Evolutionary conservation across 2,888 invertebrate genomes (phyloP), one percentile per base, ranked within the genome.

Genomic region (Galerucella nymphaeae): DNA sequence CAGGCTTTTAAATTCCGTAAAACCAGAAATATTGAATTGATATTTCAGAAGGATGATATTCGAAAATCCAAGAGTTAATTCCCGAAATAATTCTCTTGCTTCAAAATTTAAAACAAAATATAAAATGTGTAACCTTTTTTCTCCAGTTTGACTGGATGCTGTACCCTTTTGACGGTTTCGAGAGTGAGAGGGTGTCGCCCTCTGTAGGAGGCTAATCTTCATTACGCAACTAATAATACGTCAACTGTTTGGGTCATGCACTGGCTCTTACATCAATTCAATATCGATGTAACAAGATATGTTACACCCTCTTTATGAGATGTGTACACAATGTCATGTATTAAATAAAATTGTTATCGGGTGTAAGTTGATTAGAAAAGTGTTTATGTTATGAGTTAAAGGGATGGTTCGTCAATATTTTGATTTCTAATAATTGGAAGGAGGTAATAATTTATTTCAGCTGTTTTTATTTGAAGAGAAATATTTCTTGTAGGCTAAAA

Each of bases 211-310:
- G 81, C 83, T 82, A 84, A 84, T 85, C 83, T 84, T 85, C 84
- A 85, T 85, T 85, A 84, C 84, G 84, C 81, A 85, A 85, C 83
- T 84, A 83, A 83, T 84, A 82, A 83, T 81, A 82, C 80, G 83
- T 83, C 83, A 83, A 82, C 70, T 82, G 80, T 82, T 75, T 77
- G 76, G 78, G 82, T 82, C 82, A 82, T 83, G 82, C 83, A 83
- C 81, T 67, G 61, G 18, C 67, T 81, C 82, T 80, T 79, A 76
- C 78, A 72, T 76, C 77, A 72, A 78, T 79, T 79, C 79, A 70
- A 74, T 78, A 77, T 79, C 77, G 77, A 79, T 79, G 77, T 76
- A 81, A 81, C 80, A 80, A 81, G 81, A 81, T 81, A 79, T 79
- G 79, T 81, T 81, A 79, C 79, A 77, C 72, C 76, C 74, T 76